Conservation (phyloP, 2,888 invertebrate species). For the Patella ulyssiponensis region DNA sequence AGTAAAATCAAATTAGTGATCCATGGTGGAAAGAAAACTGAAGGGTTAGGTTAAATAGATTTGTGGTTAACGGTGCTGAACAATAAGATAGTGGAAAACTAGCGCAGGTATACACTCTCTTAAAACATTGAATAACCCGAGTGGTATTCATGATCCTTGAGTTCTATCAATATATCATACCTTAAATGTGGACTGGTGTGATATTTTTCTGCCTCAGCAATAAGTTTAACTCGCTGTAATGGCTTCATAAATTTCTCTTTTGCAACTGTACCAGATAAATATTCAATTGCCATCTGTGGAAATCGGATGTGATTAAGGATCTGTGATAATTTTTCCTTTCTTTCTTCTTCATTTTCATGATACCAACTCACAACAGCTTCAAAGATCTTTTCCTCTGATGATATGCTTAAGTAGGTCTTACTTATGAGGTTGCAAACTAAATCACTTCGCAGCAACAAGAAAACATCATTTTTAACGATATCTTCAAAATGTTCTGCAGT, state of each 20-base stretch:
- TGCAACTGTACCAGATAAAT: not conserved
- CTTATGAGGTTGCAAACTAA: not conserved
- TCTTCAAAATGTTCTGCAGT: not conserved
- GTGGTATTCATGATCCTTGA: too few relatives aligned
- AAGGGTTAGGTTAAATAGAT: too few relatives aligned
- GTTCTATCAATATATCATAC: not conserved
- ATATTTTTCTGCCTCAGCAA: not conserved
- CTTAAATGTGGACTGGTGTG: not conserved
- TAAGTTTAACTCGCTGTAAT: not conserved
- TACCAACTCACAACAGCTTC: not conserved
- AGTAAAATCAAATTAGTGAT: too few relatives aligned
- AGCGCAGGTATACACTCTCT: too few relatives aligned
- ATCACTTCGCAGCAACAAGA: not conserved
- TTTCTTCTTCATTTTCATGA: not conserved
- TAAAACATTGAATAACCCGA: too few relatives aligned
- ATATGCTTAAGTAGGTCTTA: not conserved
- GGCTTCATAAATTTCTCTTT: conserved; percentile 1
- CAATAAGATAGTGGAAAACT: too few relatives aligned
- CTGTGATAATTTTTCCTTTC: not conserved
- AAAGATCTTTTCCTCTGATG: conserved; percentile 1
- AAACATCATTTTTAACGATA: not conserved
- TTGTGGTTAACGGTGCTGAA: too few relatives aligned
- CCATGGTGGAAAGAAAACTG: too few relatives aligned
- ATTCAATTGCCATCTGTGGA: not conserved
- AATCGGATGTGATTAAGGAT: not conserved